Evolutionary conservation across 2,113 vertebrate species (phyloP), one percentile per base, ranked within the genome.

Genomic region (Pseudolaguvia tuberculata): DNA sequence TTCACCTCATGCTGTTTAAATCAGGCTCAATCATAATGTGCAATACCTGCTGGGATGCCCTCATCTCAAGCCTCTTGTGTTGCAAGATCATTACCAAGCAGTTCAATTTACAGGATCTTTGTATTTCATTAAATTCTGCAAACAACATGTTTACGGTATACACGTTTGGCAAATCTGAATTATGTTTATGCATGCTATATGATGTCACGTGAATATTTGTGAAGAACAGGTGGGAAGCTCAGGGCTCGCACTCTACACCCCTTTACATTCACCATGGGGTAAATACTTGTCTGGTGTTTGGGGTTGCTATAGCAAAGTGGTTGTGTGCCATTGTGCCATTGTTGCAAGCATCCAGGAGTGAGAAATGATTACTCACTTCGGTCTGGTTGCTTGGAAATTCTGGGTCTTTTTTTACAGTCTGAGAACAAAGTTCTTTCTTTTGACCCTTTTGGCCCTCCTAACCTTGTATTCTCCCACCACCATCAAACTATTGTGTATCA

Each of bases 381-480:
- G 90, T 84, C 85, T 88, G 88, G 92, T 93, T 93, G 91, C 92
- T 86, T 84, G 89, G 91, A 86, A 94, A 89, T 92, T 79, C 51
- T 69, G 79, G 61, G 69, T 59, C 63, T n/a, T 20, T 51, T 18
- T 20, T 69, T 56, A 73, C 70, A 57, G 70, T 48, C 27, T 50
- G 48, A 52, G 17, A 39, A 67, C 7, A 27, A 21, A 18, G 8
- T 59, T 57, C 55, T 72, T 56, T 45, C 29, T 63, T n/a, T n/a
- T n/a, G n/a, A n/a, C n/a, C n/a, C n/a, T n/a, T 2, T 55, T 51
- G 18, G 56, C 29, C 21, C 50, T 50, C 23, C 35, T 47, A 55
- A 72, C 61, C 14, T 27, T 73, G n/a, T 23, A 18, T 27, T 42
- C 52, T 59, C 51, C 58, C 14, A 21, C 50, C 57, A 53, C 50